Percentiles rank a stretch among this genome's conserved stretches.
Conservation (phyloP, 2,888 invertebrate species). For the Amorpha juglandis region DNA sequence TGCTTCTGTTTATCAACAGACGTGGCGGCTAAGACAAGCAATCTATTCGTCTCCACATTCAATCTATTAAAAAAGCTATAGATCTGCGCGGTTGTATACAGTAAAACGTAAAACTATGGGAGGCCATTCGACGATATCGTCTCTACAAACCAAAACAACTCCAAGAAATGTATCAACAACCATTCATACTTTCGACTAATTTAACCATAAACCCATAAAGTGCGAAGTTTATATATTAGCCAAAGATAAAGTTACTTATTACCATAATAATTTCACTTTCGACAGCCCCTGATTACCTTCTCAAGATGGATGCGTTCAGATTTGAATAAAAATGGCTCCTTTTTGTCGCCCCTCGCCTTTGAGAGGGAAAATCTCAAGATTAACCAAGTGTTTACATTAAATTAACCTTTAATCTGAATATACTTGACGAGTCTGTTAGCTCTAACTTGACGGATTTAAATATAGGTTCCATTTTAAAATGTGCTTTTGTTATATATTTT, state of each 20-base stretch:
- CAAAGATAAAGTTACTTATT: slow-evolving; percentile 15
- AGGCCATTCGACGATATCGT: too few relatives aligned
- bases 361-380: not conserved
- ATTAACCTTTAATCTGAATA: slow-evolving; percentile 14
- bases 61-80: too few relatives aligned
- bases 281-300: slow-evolving; percentile 19
- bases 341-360: slow-evolving; percentile 16
- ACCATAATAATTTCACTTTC: slow-evolving; percentile 24
- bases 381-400: slow-evolving; percentile 23
- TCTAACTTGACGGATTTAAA: not conserved
- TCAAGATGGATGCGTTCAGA: slow-evolving; percentile 24
- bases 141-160: too few relatives aligned
- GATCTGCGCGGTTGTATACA: too few relatives aligned
- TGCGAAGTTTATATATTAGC: slow-evolving; percentile 7
- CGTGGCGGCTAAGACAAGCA: too few relatives aligned
- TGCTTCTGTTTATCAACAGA: too few relatives aligned
- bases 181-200: not conserved
- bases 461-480: not conserved
- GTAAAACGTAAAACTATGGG: too few relatives aligned
- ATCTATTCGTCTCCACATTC: too few relatives aligned
- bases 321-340: slow-evolving; percentile 22
- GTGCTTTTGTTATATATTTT: too few relatives aligned
- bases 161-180: not conserved
- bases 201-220: slow-evolving; percentile 4
- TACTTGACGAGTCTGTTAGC: not conserved